Evolutionary conservation across 2,113 vertebrate genomes (phyloP).

Genomic region (Rhinolophus ferrumequinum): DNA sequence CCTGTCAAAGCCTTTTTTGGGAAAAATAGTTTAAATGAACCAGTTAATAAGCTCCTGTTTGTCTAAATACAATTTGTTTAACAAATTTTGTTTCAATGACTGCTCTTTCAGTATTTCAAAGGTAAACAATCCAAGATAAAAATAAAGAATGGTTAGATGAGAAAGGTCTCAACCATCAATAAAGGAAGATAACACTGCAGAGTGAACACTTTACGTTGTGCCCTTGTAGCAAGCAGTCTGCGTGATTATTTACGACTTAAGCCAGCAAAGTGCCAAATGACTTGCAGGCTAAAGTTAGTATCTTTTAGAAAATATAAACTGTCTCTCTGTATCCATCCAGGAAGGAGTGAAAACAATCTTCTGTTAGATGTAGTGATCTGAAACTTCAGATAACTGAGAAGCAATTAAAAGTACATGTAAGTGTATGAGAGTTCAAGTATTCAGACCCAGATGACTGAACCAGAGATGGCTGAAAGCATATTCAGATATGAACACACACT

Average conservation of each 20-base stretch:
- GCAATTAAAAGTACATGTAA: background rate
- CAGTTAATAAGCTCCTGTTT: background rate
- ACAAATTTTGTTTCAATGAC: background rate
- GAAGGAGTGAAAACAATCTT: background rate
- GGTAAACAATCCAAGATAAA: background rate
- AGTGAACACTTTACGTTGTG: background rate
- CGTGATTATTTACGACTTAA: constrained; percentile 69
- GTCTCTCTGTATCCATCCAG: background rate
- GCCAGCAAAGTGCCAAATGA: constrained; percentile 62
- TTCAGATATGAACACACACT: background rate
- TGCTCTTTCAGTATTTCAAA: constrained; percentile 17
- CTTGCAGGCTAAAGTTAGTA: constrained; percentile 65
- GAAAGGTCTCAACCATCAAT: background rate
- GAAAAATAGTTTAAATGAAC: background rate
- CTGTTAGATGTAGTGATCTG: background rate
- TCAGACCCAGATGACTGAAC: background rate
- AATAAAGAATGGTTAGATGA: constrained; percentile 46
- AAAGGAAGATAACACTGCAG: background rate
- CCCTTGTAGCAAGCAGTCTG: constrained; percentile 40
- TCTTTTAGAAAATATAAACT: constrained; percentile 24
- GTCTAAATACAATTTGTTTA: background rate
- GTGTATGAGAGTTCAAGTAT: background rate
- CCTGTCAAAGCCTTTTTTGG: background rate
- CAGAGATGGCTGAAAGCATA: background rate
- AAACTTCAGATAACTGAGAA: constrained; percentile 1